Evolutionary conservation across 2,888 invertebrate genomes (phyloP), one percentile per base, ranked within the genome.

Genomic region (Nezara viridula): DNA sequence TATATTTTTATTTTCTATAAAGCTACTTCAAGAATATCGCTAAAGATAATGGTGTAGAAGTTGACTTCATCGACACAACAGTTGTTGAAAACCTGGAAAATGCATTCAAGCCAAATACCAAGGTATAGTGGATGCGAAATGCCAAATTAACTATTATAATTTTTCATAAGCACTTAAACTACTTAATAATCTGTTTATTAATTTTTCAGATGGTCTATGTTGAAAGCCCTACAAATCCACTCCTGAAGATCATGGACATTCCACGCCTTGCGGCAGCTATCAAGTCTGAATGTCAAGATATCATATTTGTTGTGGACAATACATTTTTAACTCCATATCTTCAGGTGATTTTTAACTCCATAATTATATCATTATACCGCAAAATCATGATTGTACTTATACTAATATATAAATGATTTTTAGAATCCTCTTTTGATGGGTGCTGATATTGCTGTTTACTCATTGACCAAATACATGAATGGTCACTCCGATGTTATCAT

Each of bases 401-500:
- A n/a, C n/a, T n/a, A n/a, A n/a, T n/a, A n/a, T n/a, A n/a, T n/a
- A n/a, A n/a, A n/a, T n/a, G n/a, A n/a, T n/a, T n/a, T n/a, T n/a
- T n/a, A n/a, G n/a, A n/a, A n/a, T n/a, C n/a, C n/a, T n/a, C n/a
- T n/a, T n/a, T n/a, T n/a, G n/a, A n/a, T n/a, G n/a, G n/a, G 99
- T 0, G 98, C 98, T 1, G 98, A 99, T 93, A 94, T 99, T 89
- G 96, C 96, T 4, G 93, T 97, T 91, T 98, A 99, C 93, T 99
- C 99, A 0, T 92, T 98, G 89, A 98, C 98, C 0, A 99, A 99
- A 93, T 99, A 99, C 92, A 97, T 99, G 96, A 99, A 99, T 93
- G 99, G 99, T 0, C 99, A 99, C 93, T 96, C 98, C 0, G 99
- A 99, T 93, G 97, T 98, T 40, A 95, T 99, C 12, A 99, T 99